Conservation (phyloP, 1,140 invertebrate species). For the Bombyx mandarina region DNA sequence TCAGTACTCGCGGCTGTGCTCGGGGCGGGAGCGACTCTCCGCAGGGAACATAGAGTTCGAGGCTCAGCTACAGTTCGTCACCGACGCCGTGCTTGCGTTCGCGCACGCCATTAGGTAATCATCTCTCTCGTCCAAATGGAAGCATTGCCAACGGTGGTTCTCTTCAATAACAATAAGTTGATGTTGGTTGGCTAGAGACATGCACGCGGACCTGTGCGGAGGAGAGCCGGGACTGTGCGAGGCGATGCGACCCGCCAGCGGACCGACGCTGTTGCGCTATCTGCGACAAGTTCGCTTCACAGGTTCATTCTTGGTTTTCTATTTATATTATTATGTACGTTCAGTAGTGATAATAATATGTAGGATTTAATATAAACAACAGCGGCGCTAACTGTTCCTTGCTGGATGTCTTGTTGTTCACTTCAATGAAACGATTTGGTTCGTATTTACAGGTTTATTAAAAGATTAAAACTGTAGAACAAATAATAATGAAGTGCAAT, state of each 20-base stretch:
- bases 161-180: not conserved
- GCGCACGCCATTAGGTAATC: conserved; percentile 86
- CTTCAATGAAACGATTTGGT: too few species aligned
- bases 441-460: too few species aligned
- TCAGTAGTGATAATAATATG: too few species aligned
- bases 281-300: conserved; percentile 79
- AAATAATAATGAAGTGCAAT: too few species aligned
- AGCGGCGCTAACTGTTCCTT: too few species aligned
- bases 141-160: not conserved
- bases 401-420: too few species aligned
- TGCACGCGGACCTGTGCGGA: conserved; percentile 86
- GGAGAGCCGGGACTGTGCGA: conserved; percentile 83
- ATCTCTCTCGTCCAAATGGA: not conserved
- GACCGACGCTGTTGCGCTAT: conserved; percentile 85
- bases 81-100: conserved; percentile 94
- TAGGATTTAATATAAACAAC: too few species aligned
- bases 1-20: conserved; percentile 78
- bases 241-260: conserved; percentile 90
- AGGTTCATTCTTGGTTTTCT: conserved; percentile 19
- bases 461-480: too few species aligned
- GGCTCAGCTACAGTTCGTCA: conserved; percentile 92
- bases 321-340: too few species aligned
- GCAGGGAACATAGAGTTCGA: conserved; percentile 86
- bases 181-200: conserved; percentile 74
- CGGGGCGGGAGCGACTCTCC: conserved; percentile 79